Conservation (phyloP, 1,140 invertebrate species). For the Pemphigus obesinymphae region DNA sequence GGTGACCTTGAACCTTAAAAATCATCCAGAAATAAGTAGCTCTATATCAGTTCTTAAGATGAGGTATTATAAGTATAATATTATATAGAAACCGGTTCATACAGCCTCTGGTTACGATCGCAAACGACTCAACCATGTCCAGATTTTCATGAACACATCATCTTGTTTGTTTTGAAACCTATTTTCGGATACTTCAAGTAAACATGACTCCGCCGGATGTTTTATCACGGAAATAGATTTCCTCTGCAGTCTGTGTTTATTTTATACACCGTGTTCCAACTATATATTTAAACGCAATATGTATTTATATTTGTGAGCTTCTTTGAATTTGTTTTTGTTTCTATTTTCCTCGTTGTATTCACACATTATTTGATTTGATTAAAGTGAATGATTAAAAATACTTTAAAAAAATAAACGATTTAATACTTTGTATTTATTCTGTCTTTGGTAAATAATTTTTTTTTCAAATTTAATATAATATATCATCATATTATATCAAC, state of each 20-base stretch:
- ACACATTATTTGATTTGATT: no score
- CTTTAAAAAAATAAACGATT: no score
- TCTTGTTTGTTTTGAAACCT: conserved; percentile 22
- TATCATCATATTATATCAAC: no score
- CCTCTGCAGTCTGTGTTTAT: neutral
- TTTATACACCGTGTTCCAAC: neutral
- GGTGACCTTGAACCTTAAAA: conserved; percentile 35
- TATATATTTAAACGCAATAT: neutral
- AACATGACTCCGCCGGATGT: conserved; percentile 20
- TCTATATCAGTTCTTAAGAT: neutral
- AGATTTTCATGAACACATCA: neutral
- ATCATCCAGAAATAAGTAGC: neutral
- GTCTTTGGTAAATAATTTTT: no score
- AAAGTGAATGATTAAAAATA: no score
- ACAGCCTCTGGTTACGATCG: neutral
- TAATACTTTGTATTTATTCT: no score
- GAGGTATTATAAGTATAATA: neutral
- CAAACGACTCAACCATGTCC: neutral
- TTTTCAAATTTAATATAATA: no score
- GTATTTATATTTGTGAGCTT: neutral
- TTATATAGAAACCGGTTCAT: conserved; percentile 2
- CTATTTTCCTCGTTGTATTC: neutral
- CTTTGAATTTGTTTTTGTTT: neutral
- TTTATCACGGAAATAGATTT: conserved; percentile 29
- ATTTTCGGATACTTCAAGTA: conserved; percentile 19